Evolutionary conservation across 2,797 vertebrate species (phyloP).

Genomic region (Pteronotus mesoamericanus): DNA sequence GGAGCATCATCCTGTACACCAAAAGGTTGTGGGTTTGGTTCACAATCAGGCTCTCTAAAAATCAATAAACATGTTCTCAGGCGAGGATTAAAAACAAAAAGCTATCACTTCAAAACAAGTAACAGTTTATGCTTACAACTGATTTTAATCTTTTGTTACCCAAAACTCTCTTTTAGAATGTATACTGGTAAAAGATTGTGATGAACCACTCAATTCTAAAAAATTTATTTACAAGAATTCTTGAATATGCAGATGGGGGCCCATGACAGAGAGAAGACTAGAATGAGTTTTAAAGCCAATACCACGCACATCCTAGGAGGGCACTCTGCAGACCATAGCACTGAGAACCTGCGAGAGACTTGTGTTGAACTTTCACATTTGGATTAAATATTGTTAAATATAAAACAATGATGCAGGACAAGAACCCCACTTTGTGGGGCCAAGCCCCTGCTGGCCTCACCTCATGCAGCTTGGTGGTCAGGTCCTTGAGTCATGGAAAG

Average conservation of each 20-base stretch:
- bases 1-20: too few relatives aligned
- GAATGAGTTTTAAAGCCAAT: not conserved
- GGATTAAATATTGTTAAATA: not conserved
- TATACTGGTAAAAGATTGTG: not conserved
- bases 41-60: not conserved
- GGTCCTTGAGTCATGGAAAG: not conserved
- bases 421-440: not conserved
- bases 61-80: not conserved
- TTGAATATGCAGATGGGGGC: not conserved
- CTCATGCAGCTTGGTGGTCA: not conserved
- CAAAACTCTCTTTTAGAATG: not conserved
- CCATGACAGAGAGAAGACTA: not conserved
- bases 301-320: not conserved
- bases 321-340: accelerated
- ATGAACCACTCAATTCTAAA: not conserved
- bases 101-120: not conserved
- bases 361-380: not conserved
- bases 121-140: not conserved
- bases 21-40: not conserved
- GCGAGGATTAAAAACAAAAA: not conserved
- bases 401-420: accelerated
- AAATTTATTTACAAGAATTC: not conserved
- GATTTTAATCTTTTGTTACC: not conserved
- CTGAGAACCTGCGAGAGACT: not conserved
- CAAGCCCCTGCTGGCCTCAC: accelerated